phyloP scores from a whole-genome alignment of 2,113 vertebrate species.

The Oncorhynchus clarkii region DNA sequence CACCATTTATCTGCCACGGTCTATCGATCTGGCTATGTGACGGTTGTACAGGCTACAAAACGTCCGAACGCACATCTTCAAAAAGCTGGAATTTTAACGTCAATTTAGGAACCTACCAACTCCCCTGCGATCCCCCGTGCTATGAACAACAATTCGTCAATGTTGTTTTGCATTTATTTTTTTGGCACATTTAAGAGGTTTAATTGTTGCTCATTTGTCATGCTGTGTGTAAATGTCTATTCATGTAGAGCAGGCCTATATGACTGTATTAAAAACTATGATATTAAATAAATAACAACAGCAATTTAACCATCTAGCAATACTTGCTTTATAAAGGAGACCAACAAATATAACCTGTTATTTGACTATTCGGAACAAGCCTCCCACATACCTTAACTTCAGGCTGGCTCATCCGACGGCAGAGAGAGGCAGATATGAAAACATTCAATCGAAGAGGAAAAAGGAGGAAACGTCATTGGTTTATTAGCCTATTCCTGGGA shows the following conservation, averaged over 20 bases:
- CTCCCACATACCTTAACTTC: slow-evolving; percentile 33
- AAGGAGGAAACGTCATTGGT: slow-evolving; percentile 60
- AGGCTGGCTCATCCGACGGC: slow-evolving; percentile 40
- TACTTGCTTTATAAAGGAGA: no score
- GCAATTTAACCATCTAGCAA: no score
- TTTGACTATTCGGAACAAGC: neutral
- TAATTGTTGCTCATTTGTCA: neutral
- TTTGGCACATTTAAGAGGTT: neutral
- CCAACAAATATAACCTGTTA: no score
- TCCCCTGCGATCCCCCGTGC: neutral
- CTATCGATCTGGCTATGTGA: neutral
- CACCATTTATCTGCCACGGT: neutral
- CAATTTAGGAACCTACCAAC: neutral
- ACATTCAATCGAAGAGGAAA: slow-evolving; percentile 42
- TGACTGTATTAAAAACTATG: no score
- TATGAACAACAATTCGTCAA: neutral
- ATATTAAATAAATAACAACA: neutral
- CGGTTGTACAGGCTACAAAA: neutral
- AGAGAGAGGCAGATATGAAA: slow-evolving; percentile 38
- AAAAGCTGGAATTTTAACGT: neutral
- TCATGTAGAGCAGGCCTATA: neutral
- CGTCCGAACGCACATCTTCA: neutral
- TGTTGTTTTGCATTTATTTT: neutral
- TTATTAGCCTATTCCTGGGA: slow-evolving; percentile 47
- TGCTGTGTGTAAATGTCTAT: neutral